Percentiles rank a stretch among this genome's conserved stretches.
Conservation (phyloP, 1,140 invertebrate genomes). For the Dufourea novaeangliae region DNA sequence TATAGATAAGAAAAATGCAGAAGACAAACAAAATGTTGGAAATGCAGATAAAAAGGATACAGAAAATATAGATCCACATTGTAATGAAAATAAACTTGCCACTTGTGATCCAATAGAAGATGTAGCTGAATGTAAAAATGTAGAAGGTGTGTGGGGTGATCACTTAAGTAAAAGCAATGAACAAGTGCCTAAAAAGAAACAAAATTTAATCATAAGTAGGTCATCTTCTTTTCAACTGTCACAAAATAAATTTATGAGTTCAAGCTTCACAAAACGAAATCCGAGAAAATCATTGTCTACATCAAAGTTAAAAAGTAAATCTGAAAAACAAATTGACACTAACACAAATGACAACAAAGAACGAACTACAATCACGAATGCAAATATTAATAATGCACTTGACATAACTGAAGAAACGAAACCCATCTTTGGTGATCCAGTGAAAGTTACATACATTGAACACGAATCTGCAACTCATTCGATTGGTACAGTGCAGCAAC, state of each 20-base stretch:
- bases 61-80: slow-evolving; percentile 62
- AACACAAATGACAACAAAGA: neutral
- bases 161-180: slow-evolving; percentile 82
- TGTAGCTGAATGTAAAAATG: slow-evolving; percentile 63
- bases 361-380: neutral
- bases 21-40: slow-evolving; percentile 2
- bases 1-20: slow-evolving; percentile 26
- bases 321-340: slow-evolving; percentile 24
- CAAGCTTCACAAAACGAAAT: slow-evolving; percentile 87
- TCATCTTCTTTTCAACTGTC: slow-evolving; percentile 81
- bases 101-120: neutral
- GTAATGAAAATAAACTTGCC: slow-evolving; percentile 64
- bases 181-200: slow-evolving; percentile 62
- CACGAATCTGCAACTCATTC: slow-evolving; percentile 63
- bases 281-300: slow-evolving; percentile 86
- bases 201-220: slow-evolving; percentile 73
- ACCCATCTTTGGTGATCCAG: slow-evolving; percentile 57
- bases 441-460: slow-evolving; percentile 69
- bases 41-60: slow-evolving; percentile 28
- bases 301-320: slow-evolving; percentile 66
- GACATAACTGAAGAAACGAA: slow-evolving; percentile 42
- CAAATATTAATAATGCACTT: slow-evolving; percentile 4
- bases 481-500: slow-evolving; percentile 77
- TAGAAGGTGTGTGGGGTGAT: slow-evolving; percentile 82
- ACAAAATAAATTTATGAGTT: slow-evolving; percentile 87